Evolutionary conservation across 1,140 invertebrate species (phyloP), one percentile per base, ranked within the genome.

Genomic region (Acyrthosiphon pisum): DNA sequence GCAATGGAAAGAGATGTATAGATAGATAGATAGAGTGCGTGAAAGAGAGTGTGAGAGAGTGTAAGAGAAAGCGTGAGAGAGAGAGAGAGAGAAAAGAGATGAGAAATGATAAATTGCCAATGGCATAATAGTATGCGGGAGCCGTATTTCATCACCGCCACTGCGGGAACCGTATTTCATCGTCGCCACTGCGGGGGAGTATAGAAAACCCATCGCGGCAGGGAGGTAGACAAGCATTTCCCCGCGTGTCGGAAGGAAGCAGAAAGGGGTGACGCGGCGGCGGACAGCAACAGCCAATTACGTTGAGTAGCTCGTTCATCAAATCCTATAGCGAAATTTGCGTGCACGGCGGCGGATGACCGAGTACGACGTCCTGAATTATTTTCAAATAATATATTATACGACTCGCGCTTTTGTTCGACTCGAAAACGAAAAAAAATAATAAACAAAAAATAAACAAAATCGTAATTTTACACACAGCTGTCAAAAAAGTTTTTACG

Each of bases 101-200:
- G 90, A 83, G 68, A 83, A 92, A 83, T 92, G 90, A 92, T 92
- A 92, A 92, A 92, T 92, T 92, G 68, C 90, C 90, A 26, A 50
- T 91, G 68, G 90, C 68, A 83, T 92, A 92, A 92, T 92, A 83
- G 60, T 50, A 50, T 76, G 90, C 90, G 41, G 60, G 56, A 91
- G 56, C 90, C 90, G 90, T 91, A 91, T 91, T 91, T 91, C 90
- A 76, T 76, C 90, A 44, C 26, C 89, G 56, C 44, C 44, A 26
- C 60, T 91, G 41, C 60, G n/a, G 23, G 89, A 60, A 37, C 35
- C 87, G 87, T 53, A 53, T 89, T 53, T 37, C 48, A 50, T 56
- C 87, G 87, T 89, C 87, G 48, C 48, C 48, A 37, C 48, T 50
- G 87, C 48, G 87, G 87, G 46, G 46, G 26, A 53, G 35, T 26